Evolutionary conservation across 2,797 vertebrate species (phyloP), one percentile per base, ranked within the genome.

Genomic region (Sebastes wilsoni): DNA sequence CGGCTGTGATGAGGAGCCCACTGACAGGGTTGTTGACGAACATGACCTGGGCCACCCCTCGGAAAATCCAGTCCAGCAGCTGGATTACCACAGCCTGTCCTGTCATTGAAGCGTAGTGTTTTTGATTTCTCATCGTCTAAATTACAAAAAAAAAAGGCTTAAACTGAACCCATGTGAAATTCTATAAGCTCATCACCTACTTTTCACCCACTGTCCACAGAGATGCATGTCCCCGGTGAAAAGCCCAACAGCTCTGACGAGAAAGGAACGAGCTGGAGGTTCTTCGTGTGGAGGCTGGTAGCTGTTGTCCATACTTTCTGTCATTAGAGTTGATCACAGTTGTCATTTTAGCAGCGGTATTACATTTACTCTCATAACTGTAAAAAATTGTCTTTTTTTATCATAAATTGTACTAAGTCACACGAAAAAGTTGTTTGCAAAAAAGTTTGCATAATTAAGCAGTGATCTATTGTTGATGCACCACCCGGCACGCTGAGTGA

Each of bases 21-120:
- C 97, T 97, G 74, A 98, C 69, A 7, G 97, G 97, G 49, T 97
- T 98, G 91, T 96, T 98, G 85, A 97, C 94, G 25, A 98, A 97
- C 95, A 97, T 96, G 91, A 98, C 98, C 88, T 98, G 97, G 5
- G 97, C 95, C 2, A 95, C 89, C 1, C 96, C 97, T 65, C 96
- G 93, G 32, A 97, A 86, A 65, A 96, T 80, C 96, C 96, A 97
- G 85, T 97, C 97, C 12, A 95, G 65, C 79, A 98, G 95, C 82
- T 97, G 97, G 75, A 97, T 58, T 9, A 81, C 1, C 38, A 96
- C 42, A n/a, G 91, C 93, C 79, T 97, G 96, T 70, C 93, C 97
- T 97, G 93, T 30, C 23, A 65, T 8, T 34, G 46, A 56, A 6
- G 6, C 16, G 7, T 18, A 18, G 42, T 46, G 42, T 46, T 46